phyloP scores from a whole-genome alignment of 2,888 invertebrate genomes.

The Yponomeuta plumbellus region DNA sequence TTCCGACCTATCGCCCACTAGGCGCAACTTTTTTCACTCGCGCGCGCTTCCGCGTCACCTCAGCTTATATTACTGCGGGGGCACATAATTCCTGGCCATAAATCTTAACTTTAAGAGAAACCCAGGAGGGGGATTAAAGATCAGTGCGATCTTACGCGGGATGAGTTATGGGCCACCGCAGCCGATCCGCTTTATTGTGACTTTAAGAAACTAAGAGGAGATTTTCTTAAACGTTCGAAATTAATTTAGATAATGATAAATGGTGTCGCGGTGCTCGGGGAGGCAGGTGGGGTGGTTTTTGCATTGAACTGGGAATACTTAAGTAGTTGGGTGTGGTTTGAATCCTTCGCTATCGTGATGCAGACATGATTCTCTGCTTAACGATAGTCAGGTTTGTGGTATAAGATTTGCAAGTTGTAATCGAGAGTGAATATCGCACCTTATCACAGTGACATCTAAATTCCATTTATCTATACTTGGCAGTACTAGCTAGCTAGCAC shows the following conservation, averaged over 20 bases:
- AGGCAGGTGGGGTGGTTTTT: slow-evolving; percentile 45
- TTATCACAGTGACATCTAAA: too few species aligned
- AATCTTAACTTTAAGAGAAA: slow-evolving; percentile 84
- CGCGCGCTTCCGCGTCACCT: slow-evolving; percentile 25
- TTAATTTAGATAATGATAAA: slow-evolving; percentile 77
- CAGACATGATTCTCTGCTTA: neutral
- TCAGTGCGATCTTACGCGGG: slow-evolving; percentile 82
- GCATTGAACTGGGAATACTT: slow-evolving; percentile 44
- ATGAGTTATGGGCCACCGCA: slow-evolving; percentile 80
- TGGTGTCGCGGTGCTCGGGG: slow-evolving; percentile 52
- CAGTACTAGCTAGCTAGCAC: too few species aligned
- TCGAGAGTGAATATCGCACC: too few species aligned
- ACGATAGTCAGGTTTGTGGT: neutral
- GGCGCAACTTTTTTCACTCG: slow-evolving; percentile 10
- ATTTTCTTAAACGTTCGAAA: slow-evolving; percentile 74
- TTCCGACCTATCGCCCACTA: neutral
- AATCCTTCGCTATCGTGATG: neutral
- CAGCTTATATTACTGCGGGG: slow-evolving; percentile 58
- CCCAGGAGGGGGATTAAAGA: slow-evolving; percentile 83
- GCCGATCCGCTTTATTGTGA: slow-evolving; percentile 74
- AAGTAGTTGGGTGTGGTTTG: slow-evolving; percentile 5
- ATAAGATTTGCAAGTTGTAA: too few species aligned
- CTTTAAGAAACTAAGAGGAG: slow-evolving; percentile 75
- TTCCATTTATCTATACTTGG: too few species aligned
- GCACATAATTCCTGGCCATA: slow-evolving; percentile 82